Percentiles rank a stretch among this genome's conserved stretches.
These are phyloP conservation scores for Chrysochloris asiatica DNA, from an alignment of 2,113 vertebrate species.

Conservation along the genomic window DNA sequence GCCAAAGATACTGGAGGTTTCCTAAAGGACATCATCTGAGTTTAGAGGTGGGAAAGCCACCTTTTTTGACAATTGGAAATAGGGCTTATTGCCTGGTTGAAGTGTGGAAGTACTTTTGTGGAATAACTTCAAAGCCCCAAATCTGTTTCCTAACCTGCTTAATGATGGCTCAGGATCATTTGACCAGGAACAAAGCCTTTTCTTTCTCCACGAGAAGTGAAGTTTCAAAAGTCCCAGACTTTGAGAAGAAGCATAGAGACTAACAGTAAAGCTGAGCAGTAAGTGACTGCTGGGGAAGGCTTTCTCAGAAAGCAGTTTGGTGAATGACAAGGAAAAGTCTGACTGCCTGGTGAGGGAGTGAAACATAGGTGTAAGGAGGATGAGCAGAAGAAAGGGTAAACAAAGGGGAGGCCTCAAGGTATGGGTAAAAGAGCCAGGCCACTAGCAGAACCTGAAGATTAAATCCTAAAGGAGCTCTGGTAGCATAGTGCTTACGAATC, in stretches of 20 bases:
- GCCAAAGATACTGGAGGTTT: background rate
- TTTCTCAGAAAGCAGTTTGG: background rate
- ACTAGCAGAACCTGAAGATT: no score
- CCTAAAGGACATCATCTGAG: background rate
- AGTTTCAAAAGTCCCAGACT: background rate
- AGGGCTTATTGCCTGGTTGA: background rate
- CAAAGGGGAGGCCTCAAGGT: background rate
- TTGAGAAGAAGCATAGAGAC: background rate
- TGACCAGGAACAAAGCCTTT: background rate
- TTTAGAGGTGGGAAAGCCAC: accelerated
- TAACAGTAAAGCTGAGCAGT: background rate
- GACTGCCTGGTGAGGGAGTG: background rate
- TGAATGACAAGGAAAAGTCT: background rate
- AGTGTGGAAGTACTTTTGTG: background rate
- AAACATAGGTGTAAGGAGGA: accelerated
- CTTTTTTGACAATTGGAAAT: background rate
- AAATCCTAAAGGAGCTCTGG: no score
- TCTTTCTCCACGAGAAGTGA: background rate
- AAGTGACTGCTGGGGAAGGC: background rate
- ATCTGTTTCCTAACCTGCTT: background rate
- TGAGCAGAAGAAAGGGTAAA: background rate
- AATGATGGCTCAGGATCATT: background rate
- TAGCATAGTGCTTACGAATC: no score
- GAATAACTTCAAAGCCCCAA: background rate
- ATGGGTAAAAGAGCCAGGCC: background rate